Percentiles rank a stretch among this genome's conserved stretches.
Evolutionary conservation across 1,140 invertebrate species (phyloP).

Genomic region (Drosophila persimilis): DNA sequence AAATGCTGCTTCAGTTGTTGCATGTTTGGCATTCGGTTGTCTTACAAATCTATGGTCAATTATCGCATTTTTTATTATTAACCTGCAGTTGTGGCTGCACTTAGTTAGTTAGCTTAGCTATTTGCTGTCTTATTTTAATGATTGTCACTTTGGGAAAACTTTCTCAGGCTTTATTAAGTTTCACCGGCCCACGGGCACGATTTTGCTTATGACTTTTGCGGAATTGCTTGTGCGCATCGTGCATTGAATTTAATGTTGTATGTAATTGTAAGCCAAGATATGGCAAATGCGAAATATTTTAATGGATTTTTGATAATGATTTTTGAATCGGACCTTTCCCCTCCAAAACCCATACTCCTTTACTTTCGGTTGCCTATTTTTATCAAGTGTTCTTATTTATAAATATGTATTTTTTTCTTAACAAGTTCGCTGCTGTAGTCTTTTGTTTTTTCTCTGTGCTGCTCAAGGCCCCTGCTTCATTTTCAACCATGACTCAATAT

Average conservation of each 20-base stretch:
- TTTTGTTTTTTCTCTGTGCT: slow-evolving; percentile 51
- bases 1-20: slow-evolving; percentile 28
- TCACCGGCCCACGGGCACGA: slow-evolving; percentile 64
- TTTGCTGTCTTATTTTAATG: slow-evolving; percentile 54
- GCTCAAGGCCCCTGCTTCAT: slow-evolving; percentile 42
- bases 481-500: slow-evolving; percentile 72
- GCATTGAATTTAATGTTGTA: slow-evolving; percentile 64
- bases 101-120: slow-evolving; percentile 28
- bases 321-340: slow-evolving; percentile 16
- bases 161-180: slow-evolving; percentile 80
- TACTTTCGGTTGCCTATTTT: neutral
- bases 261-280: slow-evolving; percentile 53
- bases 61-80: slow-evolving; percentile 62
- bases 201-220: slow-evolving; percentile 73
- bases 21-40: slow-evolving; percentile 51
- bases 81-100: slow-evolving; percentile 34
- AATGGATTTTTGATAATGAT: slow-evolving; percentile 28
- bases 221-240: slow-evolving; percentile 61
- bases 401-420: slow-evolving; percentile 11
- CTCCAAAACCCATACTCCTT: neutral
- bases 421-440: slow-evolving; percentile 69
- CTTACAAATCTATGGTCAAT: slow-evolving; percentile 72
- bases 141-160: slow-evolving; percentile 70
- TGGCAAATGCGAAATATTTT: slow-evolving; percentile 42
- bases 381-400: too few relatives aligned